Percentiles rank a stretch among this genome's conserved stretches.
These are phyloP conservation scores for Oreochromis spilurus DNA, from an alignment of 2,113 vertebrate species.

Conservation along the genomic window DNA sequence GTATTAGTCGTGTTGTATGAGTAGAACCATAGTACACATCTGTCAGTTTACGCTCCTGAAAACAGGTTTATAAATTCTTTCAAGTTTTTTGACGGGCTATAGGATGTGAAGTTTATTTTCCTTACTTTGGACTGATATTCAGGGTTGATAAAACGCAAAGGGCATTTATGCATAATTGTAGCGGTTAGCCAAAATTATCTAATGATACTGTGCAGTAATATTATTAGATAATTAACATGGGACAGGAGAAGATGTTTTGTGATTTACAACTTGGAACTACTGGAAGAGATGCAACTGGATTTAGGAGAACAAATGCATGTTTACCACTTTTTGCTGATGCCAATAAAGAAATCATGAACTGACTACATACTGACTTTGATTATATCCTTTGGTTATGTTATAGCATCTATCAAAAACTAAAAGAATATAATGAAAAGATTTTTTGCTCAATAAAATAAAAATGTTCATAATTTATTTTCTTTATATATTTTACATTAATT, in stretches of 20 bases:
- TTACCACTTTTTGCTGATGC: conserved; percentile 75
- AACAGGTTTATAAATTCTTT: conserved; percentile 34
- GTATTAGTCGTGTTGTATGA: conserved; percentile 14
- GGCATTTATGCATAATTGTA: conserved; percentile 43
- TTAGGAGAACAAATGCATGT: conserved; percentile 68
- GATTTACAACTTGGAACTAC: conserved; percentile 33
- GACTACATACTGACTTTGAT: background rate
- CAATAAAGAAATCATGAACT: conserved; percentile 73
- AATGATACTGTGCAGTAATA: conserved; percentile 27
- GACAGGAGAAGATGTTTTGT: conserved; percentile 12
- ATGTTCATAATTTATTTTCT: background rate
- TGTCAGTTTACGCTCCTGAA: conserved; percentile 36
- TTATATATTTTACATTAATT: background rate
- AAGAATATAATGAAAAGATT: background rate
- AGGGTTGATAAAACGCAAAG: conserved; percentile 26
- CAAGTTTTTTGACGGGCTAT: conserved; percentile 9
- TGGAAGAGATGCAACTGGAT: conserved; percentile 45
- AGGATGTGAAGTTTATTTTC: conserved; percentile 23
- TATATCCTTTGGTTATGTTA: background rate
- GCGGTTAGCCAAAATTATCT: conserved; percentile 24
- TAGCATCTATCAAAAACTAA: background rate
- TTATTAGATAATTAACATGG: conserved; percentile 21
- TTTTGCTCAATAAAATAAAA: background rate
- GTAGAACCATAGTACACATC: conserved; percentile 24
- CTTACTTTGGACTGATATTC: conserved; percentile 17